phyloP scores from a whole-genome alignment of 2,888 invertebrate species.

The Sinelater perroti region DNA sequence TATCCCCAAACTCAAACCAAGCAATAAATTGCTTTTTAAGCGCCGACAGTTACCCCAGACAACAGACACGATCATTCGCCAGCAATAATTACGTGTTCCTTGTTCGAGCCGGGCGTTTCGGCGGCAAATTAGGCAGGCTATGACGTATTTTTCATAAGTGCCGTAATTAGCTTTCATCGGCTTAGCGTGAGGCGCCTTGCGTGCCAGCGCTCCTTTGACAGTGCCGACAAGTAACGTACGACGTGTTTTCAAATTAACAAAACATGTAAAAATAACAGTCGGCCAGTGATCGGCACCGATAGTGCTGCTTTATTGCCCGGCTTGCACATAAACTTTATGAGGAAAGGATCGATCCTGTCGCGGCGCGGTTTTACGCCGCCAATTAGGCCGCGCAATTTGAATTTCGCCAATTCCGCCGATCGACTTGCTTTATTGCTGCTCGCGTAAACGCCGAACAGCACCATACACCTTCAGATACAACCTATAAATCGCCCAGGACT shows the following conservation, averaged over 20 bases:
- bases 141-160: slow-evolving; percentile 40
- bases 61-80: slow-evolving; percentile 21
- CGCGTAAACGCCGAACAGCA: neutral
- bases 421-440: neutral
- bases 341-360: slow-evolving; percentile 6
- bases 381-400: slow-evolving; percentile 3
- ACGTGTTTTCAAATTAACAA: slow-evolving; percentile 47
- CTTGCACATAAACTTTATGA: slow-evolving; percentile 12
- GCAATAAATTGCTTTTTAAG: too few species aligned
- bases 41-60: too few species aligned
- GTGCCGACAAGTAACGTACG: slow-evolving; percentile 44
- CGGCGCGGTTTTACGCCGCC: slow-evolving; percentile 1
- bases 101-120: slow-evolving; percentile 28
- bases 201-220: slow-evolving; percentile 45
- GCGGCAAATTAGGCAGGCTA: slow-evolving; percentile 27
- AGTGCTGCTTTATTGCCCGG: slow-evolving; percentile 29
- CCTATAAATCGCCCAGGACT: neutral
- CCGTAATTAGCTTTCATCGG: slow-evolving; percentile 48
- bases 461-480: neutral
- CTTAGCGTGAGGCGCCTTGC: slow-evolving; percentile 43
- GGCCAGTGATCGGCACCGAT: slow-evolving; percentile 36
- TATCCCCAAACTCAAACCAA: too few species aligned
- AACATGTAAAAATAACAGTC: slow-evolving; percentile 45
- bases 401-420: neutral
- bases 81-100: slow-evolving; percentile 26